Evolutionary conservation across 2,113 vertebrate species (phyloP).

Genomic region (Sialia sialis): DNA sequence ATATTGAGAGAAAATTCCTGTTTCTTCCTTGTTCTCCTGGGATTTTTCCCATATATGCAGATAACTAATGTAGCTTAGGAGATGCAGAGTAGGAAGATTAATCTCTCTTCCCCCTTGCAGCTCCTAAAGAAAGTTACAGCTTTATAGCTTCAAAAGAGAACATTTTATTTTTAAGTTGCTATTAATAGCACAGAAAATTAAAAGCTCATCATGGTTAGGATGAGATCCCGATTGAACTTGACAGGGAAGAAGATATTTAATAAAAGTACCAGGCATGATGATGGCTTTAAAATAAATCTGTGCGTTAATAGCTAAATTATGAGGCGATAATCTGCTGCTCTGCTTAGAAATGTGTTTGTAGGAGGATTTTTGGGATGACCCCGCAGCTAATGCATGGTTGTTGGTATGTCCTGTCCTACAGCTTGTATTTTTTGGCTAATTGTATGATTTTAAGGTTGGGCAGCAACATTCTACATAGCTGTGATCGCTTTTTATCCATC

Average conservation of each 20-base stretch:
- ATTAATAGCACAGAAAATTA: conserved; percentile 59
- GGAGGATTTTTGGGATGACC: conserved; percentile 21
- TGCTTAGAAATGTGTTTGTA: background rate
- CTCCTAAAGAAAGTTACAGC: conserved; percentile 41
- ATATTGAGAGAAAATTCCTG: background rate
- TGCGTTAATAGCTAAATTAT: conserved; percentile 47
- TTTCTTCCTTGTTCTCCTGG: background rate
- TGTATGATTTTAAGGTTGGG: conserved; percentile 57
- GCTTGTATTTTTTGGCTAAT: conserved; percentile 29
- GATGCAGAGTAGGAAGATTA: conserved; percentile 17
- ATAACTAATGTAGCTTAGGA: background rate
- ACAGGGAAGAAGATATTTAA: conserved; percentile 50
- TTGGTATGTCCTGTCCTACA: background rate
- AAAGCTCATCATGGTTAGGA: conserved; percentile 43
- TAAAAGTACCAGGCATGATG: conserved; percentile 7
- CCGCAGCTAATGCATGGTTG: background rate
- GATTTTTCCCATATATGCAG: background rate
- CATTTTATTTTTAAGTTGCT: conserved; percentile 63
- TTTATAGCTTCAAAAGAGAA: conserved; percentile 43
- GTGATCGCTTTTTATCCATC: conserved; percentile 44
- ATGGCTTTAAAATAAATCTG: conserved; percentile 53
- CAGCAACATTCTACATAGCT: conserved; percentile 5
- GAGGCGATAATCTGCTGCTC: conserved; percentile 15
- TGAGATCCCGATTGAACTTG: conserved; percentile 46
- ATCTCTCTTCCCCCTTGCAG: conserved; percentile 19